Conservation (phyloP, 2,113 vertebrate genomes). For the Aspiorhynchus laticeps region DNA sequence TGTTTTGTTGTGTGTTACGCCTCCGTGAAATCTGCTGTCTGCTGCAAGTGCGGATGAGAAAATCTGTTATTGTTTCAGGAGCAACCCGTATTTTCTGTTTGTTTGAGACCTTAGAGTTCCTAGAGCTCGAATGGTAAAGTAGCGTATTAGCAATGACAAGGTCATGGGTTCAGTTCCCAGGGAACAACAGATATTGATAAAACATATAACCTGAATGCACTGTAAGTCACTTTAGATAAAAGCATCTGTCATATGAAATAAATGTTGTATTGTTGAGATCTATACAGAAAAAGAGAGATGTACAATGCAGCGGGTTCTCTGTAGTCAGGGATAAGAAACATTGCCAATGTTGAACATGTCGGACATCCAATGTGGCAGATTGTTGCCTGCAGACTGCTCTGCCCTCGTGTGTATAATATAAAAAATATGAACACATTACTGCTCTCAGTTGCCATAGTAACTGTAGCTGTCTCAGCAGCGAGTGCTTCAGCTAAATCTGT, state of each 20-base stretch:
- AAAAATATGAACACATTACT: constrained; percentile 33
- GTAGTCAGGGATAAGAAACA: not conserved
- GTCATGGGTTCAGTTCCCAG: not conserved
- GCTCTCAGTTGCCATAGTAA: constrained; percentile 51
- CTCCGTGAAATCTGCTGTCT: constrained; percentile 6
- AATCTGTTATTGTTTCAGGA: constrained; percentile 12
- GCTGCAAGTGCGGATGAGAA: not conserved
- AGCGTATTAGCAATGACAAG: not conserved
- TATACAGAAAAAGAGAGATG: not conserved
- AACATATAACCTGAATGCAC: not conserved
- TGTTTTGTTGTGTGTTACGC: constrained; percentile 4
- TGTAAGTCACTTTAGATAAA: not conserved
- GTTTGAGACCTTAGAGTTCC: not conserved
- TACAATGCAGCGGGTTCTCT: not conserved
- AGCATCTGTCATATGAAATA: not conserved
- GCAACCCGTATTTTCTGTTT: not conserved
- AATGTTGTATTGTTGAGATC: not conserved
- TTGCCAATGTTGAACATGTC: not conserved
- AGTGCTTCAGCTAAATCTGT: not conserved
- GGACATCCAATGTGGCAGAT: constrained; percentile 9
- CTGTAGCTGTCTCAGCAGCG: constrained; percentile 41
- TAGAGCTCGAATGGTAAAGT: not conserved
- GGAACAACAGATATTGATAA: not conserved
- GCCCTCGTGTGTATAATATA: constrained; percentile 13
- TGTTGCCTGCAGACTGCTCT: constrained; percentile 8